Conservation (phyloP, 2,113 vertebrate species). For the Gila orcuttii region DNA sequence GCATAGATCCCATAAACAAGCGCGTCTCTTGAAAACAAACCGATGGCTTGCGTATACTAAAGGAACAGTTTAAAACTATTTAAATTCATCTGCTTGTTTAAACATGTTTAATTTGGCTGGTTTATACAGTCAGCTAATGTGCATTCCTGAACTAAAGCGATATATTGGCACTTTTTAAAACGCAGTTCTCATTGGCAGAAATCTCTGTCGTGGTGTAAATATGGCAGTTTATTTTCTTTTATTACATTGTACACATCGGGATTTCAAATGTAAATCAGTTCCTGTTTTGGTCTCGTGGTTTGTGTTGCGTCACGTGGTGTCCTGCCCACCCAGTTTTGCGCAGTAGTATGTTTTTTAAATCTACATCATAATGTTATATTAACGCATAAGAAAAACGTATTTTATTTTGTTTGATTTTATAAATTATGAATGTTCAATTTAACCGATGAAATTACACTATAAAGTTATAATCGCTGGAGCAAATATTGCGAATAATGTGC, state of each 20-base stretch:
- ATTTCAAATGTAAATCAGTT: constrained; percentile 40
- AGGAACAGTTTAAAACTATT: neutral
- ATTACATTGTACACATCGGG: neutral
- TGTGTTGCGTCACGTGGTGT: constrained; percentile 38
- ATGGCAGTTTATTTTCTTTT: constrained; percentile 3
- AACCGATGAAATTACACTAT: neutral
- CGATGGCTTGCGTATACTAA: neutral
- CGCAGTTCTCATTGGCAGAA: neutral
- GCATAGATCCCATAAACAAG: constrained; percentile 2
- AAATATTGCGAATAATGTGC: neutral
- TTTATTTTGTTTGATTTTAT: neutral
- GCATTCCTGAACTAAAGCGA: neutral
- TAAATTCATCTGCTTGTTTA: neutral
- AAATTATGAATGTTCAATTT: neutral
- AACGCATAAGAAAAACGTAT: neutral
- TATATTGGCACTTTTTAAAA: neutral
- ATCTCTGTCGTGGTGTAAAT: neutral
- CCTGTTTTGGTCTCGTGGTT: constrained; percentile 39
- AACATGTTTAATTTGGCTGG: neutral
- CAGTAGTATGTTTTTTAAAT: neutral
- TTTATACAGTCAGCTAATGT: neutral
- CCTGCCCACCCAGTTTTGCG: neutral
- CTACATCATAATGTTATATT: neutral
- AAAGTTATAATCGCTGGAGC: neutral
- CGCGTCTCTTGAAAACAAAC: neutral